Percentiles rank a stretch among this genome's conserved stretches.
Conservation (phyloP, 1,140 invertebrate genomes). For the Zophobas morio region DNA sequence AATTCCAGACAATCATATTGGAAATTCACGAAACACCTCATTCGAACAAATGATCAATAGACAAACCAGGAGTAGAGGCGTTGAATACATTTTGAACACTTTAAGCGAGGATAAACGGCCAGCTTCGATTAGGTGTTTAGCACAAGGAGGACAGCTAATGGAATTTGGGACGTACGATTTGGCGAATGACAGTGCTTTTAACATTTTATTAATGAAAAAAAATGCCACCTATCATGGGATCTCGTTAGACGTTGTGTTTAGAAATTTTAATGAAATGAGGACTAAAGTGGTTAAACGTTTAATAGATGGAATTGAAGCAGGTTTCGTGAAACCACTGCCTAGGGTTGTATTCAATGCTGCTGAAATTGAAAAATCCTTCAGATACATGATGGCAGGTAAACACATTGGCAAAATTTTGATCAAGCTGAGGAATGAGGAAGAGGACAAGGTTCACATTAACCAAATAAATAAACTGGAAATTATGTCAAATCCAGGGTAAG, state of each 20-base stretch:
- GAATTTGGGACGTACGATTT: conserved; percentile 87
- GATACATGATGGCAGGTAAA: no score
- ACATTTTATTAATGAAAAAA: conserved; percentile 84
- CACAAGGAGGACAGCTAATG: conserved; percentile 72
- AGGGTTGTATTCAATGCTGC: not conserved
- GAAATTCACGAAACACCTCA: conserved; percentile 78
- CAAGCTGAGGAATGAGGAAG: no score
- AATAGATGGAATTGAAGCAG: not conserved
- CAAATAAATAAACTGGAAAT: no score
- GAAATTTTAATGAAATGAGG: not conserved
- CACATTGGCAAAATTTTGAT: no score
- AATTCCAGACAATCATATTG: conserved; percentile 72
- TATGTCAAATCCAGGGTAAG: no score
- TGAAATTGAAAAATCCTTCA: no score
- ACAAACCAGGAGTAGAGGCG: conserved; percentile 75
- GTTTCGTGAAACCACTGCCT: conserved; percentile 1
- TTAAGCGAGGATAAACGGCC: conserved; percentile 65
- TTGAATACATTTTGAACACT: conserved; percentile 80
- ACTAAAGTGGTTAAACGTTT: not conserved
- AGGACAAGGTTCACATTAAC: no score
- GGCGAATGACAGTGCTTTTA: conserved; percentile 75
- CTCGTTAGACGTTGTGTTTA: conserved; percentile 75
- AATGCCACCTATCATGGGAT: conserved; percentile 92
- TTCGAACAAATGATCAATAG: conserved; percentile 76
- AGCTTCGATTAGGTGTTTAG: conserved; percentile 66